Evolutionary conservation across 1,140 invertebrate genomes (phyloP).

Genomic region (Microplitis mediator): DNA sequence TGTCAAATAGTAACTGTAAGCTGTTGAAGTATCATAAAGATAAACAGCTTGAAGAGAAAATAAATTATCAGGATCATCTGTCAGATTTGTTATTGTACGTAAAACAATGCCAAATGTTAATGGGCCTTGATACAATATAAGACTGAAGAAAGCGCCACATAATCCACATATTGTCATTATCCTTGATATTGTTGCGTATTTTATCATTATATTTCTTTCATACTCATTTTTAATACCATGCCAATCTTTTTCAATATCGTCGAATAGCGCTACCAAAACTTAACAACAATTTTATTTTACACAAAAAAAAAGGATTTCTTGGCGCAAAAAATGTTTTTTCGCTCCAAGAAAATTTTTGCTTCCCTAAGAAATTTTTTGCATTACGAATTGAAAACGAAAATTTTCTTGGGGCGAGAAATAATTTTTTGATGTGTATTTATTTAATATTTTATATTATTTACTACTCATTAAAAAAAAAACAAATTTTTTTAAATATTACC

Average conservation of each 20-base stretch:
- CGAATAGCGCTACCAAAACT: neutral
- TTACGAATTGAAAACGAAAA: too few species aligned
- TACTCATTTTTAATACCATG: neutral
- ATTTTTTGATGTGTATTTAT: too few species aligned
- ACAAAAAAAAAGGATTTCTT: too few species aligned
- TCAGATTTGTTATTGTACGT: conserved; percentile 11
- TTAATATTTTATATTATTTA: too few species aligned
- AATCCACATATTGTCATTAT: conserved; percentile 5
- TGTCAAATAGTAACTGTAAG: conserved; percentile 8
- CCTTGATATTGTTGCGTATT: neutral
- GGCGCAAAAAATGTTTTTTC: too few species aligned
- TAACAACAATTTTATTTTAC: neutral
- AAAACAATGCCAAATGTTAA: neutral
- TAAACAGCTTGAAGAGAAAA: conserved; percentile 14
- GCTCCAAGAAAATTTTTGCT: too few species aligned
- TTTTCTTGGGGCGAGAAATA: too few species aligned
- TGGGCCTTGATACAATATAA: neutral
- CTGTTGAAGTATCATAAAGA: neutral
- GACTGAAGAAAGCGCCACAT: neutral
- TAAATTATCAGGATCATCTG: neutral
- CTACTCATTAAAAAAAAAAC: neutral
- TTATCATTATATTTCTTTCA: conserved; percentile 5
- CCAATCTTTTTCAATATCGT: conserved; percentile 3
- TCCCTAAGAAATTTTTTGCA: too few species aligned
- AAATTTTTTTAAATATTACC: neutral